phyloP scores from a whole-genome alignment of 2,888 invertebrate species.

The Omphaloscelis lunosa region DNA sequence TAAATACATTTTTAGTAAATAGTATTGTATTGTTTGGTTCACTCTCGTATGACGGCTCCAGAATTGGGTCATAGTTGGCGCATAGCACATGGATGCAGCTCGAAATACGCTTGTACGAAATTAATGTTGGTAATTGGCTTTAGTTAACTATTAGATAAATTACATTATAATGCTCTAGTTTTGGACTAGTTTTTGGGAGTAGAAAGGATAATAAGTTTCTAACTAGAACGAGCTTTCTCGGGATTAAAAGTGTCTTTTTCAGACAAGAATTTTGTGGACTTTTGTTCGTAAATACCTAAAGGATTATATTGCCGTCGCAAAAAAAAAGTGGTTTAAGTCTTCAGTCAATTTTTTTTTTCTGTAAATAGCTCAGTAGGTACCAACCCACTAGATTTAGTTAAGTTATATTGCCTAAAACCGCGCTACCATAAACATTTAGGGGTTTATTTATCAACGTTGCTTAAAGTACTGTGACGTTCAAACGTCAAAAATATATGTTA shows the following conservation, averaged over 20 bases:
- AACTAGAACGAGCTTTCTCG: neutral
- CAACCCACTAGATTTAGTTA: neutral
- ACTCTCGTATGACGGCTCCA: slow-evolving; percentile 44
- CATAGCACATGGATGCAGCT: slow-evolving; percentile 48
- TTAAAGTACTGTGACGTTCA: no score
- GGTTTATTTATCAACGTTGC: no score
- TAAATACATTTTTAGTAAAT: slow-evolving; percentile 77
- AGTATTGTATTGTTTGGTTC: slow-evolving; percentile 76
- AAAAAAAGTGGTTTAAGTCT: neutral
- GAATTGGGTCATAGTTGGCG: slow-evolving; percentile 65
- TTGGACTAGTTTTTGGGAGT: slow-evolving; percentile 27
- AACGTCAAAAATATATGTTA: no score
- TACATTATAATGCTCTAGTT: slow-evolving; percentile 57
- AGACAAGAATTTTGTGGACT: neutral
- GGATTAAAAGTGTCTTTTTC: neutral
- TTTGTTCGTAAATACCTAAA: neutral
- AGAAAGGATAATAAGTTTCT: neutral
- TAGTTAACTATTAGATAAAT: slow-evolving; percentile 69
- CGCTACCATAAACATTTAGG: neutral
- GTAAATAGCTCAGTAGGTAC: neutral
- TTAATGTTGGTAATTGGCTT: slow-evolving; percentile 75
- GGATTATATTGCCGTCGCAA: neutral
- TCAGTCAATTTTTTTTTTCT: neutral
- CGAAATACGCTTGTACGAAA: slow-evolving; percentile 61
- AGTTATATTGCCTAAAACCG: neutral